phyloP scores from a whole-genome alignment of 1,140 invertebrate species.

The Orius insidiosus region DNA sequence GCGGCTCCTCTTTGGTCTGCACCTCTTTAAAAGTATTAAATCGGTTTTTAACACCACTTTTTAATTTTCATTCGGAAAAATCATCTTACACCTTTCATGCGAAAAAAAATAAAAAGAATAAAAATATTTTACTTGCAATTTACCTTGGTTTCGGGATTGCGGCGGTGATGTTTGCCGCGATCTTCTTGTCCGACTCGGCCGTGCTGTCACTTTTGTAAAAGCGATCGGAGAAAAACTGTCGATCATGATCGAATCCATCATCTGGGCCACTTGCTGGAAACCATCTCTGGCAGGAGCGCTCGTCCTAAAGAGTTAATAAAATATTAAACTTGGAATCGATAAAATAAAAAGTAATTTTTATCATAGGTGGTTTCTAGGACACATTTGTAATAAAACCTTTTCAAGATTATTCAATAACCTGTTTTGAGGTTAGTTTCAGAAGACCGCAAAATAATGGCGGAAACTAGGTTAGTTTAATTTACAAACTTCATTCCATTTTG shows the following conservation, averaged over 20 bases:
- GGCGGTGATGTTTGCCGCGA: slow-evolving; percentile 7
- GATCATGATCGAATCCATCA: slow-evolving; percentile 50
- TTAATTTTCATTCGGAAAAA: not conserved
- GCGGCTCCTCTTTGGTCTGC: slow-evolving; percentile 3
- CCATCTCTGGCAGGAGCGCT: slow-evolving; percentile 23
- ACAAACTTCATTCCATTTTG: no score
- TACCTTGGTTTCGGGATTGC: slow-evolving; percentile 3
- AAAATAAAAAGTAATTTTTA: no score
- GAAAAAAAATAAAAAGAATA: not conserved
- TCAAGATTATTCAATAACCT: no score
- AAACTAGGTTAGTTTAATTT: no score
- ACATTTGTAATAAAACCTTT: no score
- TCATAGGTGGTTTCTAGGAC: no score
- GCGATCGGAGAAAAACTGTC: slow-evolving; percentile 37
- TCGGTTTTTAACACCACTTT: no score
- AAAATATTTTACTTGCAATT: no score
- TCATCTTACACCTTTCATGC: not conserved
- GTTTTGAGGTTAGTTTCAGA: no score
- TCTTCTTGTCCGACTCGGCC: slow-evolving; percentile 16
- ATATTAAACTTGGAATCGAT: no score
- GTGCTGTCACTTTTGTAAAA: slow-evolving; percentile 39
- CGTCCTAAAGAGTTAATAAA: no score
- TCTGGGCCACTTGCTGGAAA: slow-evolving; percentile 46
- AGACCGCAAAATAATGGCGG: no score
- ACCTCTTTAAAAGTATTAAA: slow-evolving; percentile 7